phyloP scores from a whole-genome alignment of 2,797 vertebrate genomes.

The Gorsachius magnificus region DNA sequence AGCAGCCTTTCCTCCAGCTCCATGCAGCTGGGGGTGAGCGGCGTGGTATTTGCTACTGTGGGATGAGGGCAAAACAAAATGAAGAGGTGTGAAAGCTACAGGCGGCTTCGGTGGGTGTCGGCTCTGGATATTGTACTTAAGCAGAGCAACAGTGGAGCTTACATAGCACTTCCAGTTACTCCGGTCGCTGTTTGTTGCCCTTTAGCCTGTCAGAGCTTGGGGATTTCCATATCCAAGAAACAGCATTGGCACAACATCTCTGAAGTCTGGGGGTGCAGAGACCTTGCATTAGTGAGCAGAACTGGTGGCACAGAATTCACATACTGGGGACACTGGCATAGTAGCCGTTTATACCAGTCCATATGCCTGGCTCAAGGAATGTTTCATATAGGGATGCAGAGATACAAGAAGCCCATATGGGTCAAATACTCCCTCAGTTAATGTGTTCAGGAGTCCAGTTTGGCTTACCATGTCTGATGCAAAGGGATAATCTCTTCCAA shows the following conservation, averaged over 20 bases:
- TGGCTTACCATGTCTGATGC: not conserved
- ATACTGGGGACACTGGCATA: not conserved
- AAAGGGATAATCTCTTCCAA: not conserved
- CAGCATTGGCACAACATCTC: not conserved
- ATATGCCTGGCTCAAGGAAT: not conserved
- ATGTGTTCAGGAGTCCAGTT: not conserved
- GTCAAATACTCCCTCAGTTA: not conserved
- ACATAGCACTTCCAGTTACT: not conserved
- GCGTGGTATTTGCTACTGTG: accelerated
- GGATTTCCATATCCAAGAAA: not conserved
- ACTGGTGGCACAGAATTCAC: not conserved
- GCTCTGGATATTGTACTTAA: not conserved
- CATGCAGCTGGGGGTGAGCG: accelerated
- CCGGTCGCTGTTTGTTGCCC: not conserved
- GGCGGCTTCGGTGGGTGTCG: accelerated
- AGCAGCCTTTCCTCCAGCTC: not conserved
- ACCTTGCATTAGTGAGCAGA: not conserved
- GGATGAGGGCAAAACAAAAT: not conserved
- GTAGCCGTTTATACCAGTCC: not conserved
- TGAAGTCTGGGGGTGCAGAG: not conserved
- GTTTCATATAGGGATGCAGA: not conserved
- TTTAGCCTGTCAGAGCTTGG: not conserved
- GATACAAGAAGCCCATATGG: not conserved
- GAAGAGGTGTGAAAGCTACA: not conserved
- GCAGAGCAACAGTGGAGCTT: not conserved